Percentiles rank a stretch among this genome's conserved stretches.
phyloP scores from a whole-genome alignment of 2,888 invertebrate genomes.

The Noctuana brunneofusca region DNA sequence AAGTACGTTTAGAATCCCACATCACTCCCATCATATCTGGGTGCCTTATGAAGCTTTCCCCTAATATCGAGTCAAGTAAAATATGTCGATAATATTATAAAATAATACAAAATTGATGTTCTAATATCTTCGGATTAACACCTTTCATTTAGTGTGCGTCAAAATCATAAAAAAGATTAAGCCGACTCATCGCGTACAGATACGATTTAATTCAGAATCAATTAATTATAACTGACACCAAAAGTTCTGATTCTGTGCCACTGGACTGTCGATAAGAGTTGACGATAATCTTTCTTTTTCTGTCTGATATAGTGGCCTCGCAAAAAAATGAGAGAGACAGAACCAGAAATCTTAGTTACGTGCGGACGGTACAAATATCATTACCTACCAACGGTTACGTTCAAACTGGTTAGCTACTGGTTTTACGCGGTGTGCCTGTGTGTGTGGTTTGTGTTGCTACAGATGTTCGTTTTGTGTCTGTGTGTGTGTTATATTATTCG shows the following conservation, averaged over 20 bases:
- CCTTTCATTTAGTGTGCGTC: neutral
- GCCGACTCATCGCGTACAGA: neutral
- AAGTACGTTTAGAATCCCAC: too few species aligned
- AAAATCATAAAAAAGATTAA: neutral
- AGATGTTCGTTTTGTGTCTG: conserved; percentile 36
- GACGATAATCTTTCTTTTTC: neutral
- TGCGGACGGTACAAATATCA: conserved; percentile 66
- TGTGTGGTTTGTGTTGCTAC: conserved; percentile 46
- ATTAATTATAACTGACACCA: neutral
- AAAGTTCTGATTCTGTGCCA: neutral
- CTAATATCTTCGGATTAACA: neutral
- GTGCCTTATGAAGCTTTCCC: too few species aligned
- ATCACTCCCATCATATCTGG: too few species aligned
- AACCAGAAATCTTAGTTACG: conserved; percentile 26
- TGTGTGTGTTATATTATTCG: conserved; percentile 38
- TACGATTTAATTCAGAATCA: neutral
- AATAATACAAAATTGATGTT: neutral
- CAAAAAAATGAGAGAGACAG: neutral
- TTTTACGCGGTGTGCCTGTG: conserved; percentile 68
- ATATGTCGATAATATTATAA: neutral
- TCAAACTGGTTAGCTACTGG: conserved; percentile 77
- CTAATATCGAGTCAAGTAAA: neutral
- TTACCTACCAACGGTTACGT: conserved; percentile 78
- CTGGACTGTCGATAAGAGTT: neutral
- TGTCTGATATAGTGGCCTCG: neutral